Evolutionary conservation across 2,113 vertebrate genomes (phyloP).

Genomic region (Oreochromis spilurus): DNA sequence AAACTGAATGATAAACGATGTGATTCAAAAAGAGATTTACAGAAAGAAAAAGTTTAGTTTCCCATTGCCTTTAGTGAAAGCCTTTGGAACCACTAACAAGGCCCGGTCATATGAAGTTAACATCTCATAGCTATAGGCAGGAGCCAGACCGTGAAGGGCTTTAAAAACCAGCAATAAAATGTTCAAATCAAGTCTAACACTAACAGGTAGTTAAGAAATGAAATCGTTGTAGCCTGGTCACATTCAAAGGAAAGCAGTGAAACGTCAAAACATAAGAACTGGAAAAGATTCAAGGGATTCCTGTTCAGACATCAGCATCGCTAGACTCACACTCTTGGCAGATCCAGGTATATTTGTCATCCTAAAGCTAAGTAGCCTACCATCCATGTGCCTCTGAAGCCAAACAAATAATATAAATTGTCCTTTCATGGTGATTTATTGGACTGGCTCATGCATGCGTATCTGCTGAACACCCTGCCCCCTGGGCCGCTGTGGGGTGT

Average conservation of each 20-base stretch:
- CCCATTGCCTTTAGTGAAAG: not conserved
- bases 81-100: not conserved
- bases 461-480: not conserved
- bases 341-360: constrained; percentile 15
- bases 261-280: not conserved
- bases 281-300: not conserved
- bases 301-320: not conserved
- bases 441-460: not conserved
- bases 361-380: not conserved
- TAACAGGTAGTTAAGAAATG: not conserved
- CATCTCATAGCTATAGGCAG: not conserved
- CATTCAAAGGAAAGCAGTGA: not conserved
- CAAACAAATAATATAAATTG: constrained; percentile 37
- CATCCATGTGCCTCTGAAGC: not conserved
- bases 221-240: not conserved
- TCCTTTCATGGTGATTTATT: not conserved
- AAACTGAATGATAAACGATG: not conserved
- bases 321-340: not conserved
- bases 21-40: not conserved
- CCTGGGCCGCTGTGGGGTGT: not conserved
- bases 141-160: not conserved
- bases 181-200: not conserved
- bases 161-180: not conserved
- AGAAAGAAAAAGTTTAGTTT: not conserved
- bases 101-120: not conserved